phyloP scores from a whole-genome alignment of 1,140 invertebrate genomes.

The Rhynchophorus ferrugineus region DNA sequence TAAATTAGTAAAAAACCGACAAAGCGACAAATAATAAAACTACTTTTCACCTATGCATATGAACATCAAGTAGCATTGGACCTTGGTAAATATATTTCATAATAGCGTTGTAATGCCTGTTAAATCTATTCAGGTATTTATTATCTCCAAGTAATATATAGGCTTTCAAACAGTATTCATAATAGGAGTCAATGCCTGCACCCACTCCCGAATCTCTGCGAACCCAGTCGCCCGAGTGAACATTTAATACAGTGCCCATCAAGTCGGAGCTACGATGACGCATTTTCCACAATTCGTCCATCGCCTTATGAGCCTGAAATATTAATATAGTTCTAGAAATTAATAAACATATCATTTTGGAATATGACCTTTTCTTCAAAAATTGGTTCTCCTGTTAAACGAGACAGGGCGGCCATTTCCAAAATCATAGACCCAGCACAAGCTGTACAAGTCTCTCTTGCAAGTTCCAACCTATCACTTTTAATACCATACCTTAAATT shows the following conservation, averaged over 20 bases:
- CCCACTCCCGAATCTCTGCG: slow-evolving; percentile 92
- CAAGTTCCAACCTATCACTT: slow-evolving; percentile 62
- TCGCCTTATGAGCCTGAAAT: slow-evolving; percentile 72
- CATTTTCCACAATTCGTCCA: slow-evolving; percentile 95
- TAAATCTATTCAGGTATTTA: slow-evolving; percentile 86
- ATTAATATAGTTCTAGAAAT: background rate
- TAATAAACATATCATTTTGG: background rate
- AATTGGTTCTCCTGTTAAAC: slow-evolving; percentile 84
- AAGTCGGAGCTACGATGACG: slow-evolving; percentile 85
- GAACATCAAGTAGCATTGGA: slow-evolving; percentile 92
- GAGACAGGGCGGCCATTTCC: slow-evolving; percentile 92
- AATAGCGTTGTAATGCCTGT: slow-evolving; percentile 93
- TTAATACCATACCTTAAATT: slow-evolving; percentile 87
- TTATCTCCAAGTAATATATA: slow-evolving; percentile 78
- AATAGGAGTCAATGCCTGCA: slow-evolving; percentile 98
- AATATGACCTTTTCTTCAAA: slow-evolving; percentile 76
- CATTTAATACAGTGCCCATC: slow-evolving; percentile 90
- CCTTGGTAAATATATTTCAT: slow-evolving; percentile 98
- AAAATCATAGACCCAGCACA: slow-evolving; percentile 98
- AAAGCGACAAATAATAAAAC: background rate
- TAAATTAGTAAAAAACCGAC: background rate
- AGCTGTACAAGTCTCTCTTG: slow-evolving; percentile 89
- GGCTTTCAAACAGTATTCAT: slow-evolving; percentile 96
- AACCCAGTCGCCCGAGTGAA: slow-evolving; percentile 97
- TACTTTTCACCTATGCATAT: slow-evolving; percentile 69